Base-by-base conservation (phyloP, 2,797 vertebrate genomes). In the Rachycentron canadum region DNA sequence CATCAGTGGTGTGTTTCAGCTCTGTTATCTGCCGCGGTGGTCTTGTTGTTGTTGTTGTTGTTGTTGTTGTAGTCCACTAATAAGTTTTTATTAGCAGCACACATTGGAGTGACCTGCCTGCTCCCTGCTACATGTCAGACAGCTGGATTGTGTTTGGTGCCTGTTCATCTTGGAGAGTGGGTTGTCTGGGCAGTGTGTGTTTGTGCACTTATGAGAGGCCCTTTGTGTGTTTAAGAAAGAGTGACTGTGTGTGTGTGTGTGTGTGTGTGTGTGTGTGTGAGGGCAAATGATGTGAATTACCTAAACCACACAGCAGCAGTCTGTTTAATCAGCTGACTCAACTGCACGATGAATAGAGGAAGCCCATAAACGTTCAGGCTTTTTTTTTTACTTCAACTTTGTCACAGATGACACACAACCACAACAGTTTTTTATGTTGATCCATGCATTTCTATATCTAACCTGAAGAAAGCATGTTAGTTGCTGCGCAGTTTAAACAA, bases 281-380 rank as follows among this genome's bases (percentile, higher is more conserved):
- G 79, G 40, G 28, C 30, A 65, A 41, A 59, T 41, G 69, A 59
- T 78, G 72, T 76, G 83, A 73, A 77, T 87, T 61, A 84, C 62
- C 67, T 69, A 69, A 88, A 79, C 11, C 60, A 81, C 69, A 77
- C 83, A 88, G 70, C 65, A 62, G 80, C 75, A 70, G 76, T 62
- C 75, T 63, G 0, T 89, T 82, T 67, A 81, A 83, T 86, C 83
- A 83, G 84, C 86, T 84, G 88, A 87, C 74, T 81, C 30, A 0
- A 57, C 60, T 55, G 62, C 36, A 65, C 7, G 8, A 25, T 70
- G 60, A 79, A 71, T 41, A 58, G 17, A 63, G 36, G 69, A 67
- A 61, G 60, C 40, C 57, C 26, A 25, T 74, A 47, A 73, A 74
- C 49, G 32, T 49, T 0, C 3, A 34, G 19, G n/a, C 50, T 79